Evolutionary conservation across 2,797 vertebrate genomes (phyloP), one percentile per base, ranked within the genome.

Genomic region (Cynodonichthys magdalenae): DNA sequence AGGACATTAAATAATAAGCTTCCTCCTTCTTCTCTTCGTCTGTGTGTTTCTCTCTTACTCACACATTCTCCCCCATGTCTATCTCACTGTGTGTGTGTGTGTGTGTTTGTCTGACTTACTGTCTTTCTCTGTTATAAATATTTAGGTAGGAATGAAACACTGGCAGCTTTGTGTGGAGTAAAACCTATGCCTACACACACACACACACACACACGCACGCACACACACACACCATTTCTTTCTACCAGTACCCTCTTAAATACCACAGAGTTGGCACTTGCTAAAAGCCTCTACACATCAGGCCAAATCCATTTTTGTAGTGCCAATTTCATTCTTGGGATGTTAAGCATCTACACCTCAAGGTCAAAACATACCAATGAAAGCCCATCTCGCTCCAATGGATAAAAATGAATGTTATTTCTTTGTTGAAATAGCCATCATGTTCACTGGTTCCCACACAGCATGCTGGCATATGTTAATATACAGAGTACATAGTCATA

Each of bases 1-100:
- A 82, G 82, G 79, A 86, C 86, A 87, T 86, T 85, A 88, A 89
- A 89, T 87, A 85, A 85, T 88, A 84, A 87, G 83, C 82, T 77
- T 70, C 69, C 67, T 74, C 58, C 66, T 74, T 80, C 75, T 72
- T 71, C 66, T 60, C 20, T 62, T 51, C 6, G 36, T 71, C 75
- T 66, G 44, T 71, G 63, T 71, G 27, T 69, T 67, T 59, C 6
- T 58, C 47, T 27, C 39, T 59, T 42, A 63, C 31, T 34, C 56
- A 74, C 31, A 31, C 62, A 58, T 34, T 55, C 53, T 70, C 53
- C 59, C 15, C n/a, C 53, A 47, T 58, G 34, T 77, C 63, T 63
- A 9, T 72, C 41, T 34, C 34, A 9, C 34, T 79, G 15, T 53
- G 11, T 29, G 11, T 59, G 47, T 61, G 31, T 68, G 48, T 59